Evolutionary conservation across 2,888 invertebrate species (phyloP).

Genomic region (Mesochorus sp.): DNA sequence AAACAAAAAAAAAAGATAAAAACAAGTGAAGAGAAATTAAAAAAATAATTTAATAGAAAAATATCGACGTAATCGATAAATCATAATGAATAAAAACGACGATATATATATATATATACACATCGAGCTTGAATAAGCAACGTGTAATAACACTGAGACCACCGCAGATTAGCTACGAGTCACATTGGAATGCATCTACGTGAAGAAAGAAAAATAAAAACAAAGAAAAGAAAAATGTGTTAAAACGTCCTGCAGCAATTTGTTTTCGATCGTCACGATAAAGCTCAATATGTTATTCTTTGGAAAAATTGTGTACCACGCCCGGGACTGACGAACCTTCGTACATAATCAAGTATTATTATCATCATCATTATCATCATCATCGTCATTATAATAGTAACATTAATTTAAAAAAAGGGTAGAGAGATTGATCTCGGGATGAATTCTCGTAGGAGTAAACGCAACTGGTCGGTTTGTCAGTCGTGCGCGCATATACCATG

Average conservation of each 20-base stretch:
- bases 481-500: not conserved
- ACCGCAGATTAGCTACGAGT: conserved; percentile 12
- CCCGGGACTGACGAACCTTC: conserved; percentile 40
- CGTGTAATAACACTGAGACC: conserved; percentile 37
- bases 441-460: not conserved
- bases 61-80: not conserved
- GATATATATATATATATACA: too few species aligned
- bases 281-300: conserved; percentile 73
- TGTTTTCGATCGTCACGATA: conserved; percentile 46
- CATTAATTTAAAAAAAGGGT: conserved; percentile 19
- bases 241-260: conserved; percentile 5
- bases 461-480: not conserved
- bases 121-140: conserved; percentile 41
- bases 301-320: conserved; percentile 66
- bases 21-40: too few species aligned
- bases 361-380: conserved; percentile 16
- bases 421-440: not conserved
- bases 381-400: not conserved
- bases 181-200: not conserved
- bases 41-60: not conserved
- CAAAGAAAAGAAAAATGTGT: not conserved
- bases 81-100: too few species aligned
- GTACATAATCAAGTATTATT: conserved; percentile 15
- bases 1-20: too few species aligned
- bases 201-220: not conserved